Evolutionary conservation across 2,113 vertebrate genomes (phyloP), one percentile per base, ranked within the genome.

Genomic region (Podarcis muralis): DNA sequence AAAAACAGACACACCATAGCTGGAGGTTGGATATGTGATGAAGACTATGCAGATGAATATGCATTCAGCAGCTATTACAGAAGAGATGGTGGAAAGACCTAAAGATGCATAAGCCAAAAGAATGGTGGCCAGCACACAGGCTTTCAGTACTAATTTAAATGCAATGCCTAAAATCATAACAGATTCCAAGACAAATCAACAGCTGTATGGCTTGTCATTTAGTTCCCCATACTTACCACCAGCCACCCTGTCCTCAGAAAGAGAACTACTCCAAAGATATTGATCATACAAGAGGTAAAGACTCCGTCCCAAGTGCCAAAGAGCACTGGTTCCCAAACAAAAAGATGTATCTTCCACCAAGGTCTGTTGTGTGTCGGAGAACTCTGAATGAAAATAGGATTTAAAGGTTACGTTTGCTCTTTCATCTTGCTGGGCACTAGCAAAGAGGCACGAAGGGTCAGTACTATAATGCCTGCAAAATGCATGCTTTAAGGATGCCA

Each of bases 241-340:
- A 99, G 97, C 98, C 98, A 99, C 76, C 99, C 99, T 0, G 99
- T 99, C 85, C 99, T 97, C 81, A 99, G 95, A 92, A 99, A 99
- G 66, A 99, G 97, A 87, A 99, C 98, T 32, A 99, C 99, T 37
- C 99, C 99, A 88, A 99, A 99, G 92, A 99, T 99, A 94, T 99
- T 99, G 97, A 99, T 99, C 98, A 99, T 99, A 94, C 99, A 99
- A 86, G 99, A 99, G 4, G 99, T 99, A 92, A 99, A 99, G 88
- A 99, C 98, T 0, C 99, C 99, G 75, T 99, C 99, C 99, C 99
- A 99, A 0, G 98, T 99, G 40, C 99, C 98, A 57, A 99, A 99
- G 68, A 99, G 97, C 90, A 99, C 98, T 0, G 99, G 98, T 92
- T 99, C 98, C 98, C 99, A 99, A 5, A 99, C 96, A 35, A 99